phyloP scores from a whole-genome alignment of 1,140 invertebrate species.

The Homalodisca vitripennis region DNA sequence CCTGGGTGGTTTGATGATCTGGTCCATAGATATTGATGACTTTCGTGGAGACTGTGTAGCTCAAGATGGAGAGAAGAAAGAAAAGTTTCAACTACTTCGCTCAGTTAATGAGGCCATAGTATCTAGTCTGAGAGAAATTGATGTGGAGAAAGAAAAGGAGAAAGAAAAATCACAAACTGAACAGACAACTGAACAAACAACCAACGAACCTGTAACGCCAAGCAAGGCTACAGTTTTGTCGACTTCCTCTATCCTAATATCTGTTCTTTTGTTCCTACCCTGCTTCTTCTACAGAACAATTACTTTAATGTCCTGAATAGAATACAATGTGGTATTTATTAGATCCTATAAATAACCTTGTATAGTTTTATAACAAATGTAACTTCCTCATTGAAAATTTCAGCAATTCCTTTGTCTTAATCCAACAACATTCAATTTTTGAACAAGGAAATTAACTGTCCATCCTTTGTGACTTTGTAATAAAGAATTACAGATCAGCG shows the following conservation, averaged over 20 bases:
- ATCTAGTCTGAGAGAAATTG: constrained; percentile 21
- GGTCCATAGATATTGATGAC: constrained; percentile 71
- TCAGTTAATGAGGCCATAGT: constrained; percentile 6
- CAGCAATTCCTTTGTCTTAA: too few species aligned
- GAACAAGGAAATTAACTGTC: too few species aligned
- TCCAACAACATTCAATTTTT: too few species aligned
- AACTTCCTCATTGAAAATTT: too few species aligned
- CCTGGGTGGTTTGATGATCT: constrained; percentile 52
- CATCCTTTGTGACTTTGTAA: too few species aligned
- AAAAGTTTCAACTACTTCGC: constrained; percentile 13
- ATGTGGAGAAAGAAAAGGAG: constrained; percentile 23
- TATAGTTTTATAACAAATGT: too few species aligned
- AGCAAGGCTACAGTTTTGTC: background rate
- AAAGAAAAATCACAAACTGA: background rate
- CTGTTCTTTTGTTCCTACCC: too few species aligned
- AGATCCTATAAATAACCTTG: too few species aligned
- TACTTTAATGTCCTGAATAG: too few species aligned
- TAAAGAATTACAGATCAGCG: too few species aligned
- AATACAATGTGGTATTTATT: too few species aligned
- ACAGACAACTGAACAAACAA: background rate
- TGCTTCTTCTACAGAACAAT: too few species aligned
- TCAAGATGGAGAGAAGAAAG: background rate
- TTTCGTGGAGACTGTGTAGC: constrained; percentile 62
- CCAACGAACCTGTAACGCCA: background rate
- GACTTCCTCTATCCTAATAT: background rate